phyloP scores from a whole-genome alignment of 2,113 vertebrate species.

The Myanophis thanlyinensis region DNA sequence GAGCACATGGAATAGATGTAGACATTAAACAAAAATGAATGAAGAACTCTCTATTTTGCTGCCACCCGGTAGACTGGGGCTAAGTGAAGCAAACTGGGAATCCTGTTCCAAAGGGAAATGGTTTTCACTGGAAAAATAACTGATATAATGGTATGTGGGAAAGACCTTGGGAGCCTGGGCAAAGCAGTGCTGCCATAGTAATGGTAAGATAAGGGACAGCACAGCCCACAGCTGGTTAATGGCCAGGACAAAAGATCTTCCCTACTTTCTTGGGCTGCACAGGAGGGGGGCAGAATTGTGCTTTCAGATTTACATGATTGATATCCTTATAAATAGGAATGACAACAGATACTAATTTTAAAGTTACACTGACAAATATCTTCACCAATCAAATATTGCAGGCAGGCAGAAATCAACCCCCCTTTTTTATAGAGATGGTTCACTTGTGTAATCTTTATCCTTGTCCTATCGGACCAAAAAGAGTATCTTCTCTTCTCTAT shows the following conservation, averaged over 20 bases:
- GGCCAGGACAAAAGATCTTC: not conserved
- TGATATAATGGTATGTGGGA: not conserved
- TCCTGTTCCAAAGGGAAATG: not conserved
- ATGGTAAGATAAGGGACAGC: not conserved
- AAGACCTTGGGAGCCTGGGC: not conserved
- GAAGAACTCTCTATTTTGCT: not conserved
- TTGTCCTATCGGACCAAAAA: not conserved
- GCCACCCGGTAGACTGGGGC: not conserved
- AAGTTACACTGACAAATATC: not conserved
- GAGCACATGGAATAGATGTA: not conserved
- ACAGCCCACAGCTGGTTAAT: not conserved
- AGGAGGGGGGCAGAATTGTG: not conserved
- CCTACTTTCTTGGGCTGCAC: not conserved
- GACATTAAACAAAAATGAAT: not conserved
- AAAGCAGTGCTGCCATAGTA: not conserved
- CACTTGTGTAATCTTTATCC: not conserved
- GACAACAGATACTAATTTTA: not conserved
- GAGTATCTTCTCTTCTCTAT: not conserved
- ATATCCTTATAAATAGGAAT: not conserved
- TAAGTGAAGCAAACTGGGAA: not conserved
- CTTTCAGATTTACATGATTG: not conserved
- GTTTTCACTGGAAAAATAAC: not conserved
- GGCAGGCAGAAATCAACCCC: not conserved
- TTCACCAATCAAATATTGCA: not conserved
- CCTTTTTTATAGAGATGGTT: not conserved